Conservation (phyloP, 2,797 vertebrate species). For the Echiichthys vipera region DNA sequence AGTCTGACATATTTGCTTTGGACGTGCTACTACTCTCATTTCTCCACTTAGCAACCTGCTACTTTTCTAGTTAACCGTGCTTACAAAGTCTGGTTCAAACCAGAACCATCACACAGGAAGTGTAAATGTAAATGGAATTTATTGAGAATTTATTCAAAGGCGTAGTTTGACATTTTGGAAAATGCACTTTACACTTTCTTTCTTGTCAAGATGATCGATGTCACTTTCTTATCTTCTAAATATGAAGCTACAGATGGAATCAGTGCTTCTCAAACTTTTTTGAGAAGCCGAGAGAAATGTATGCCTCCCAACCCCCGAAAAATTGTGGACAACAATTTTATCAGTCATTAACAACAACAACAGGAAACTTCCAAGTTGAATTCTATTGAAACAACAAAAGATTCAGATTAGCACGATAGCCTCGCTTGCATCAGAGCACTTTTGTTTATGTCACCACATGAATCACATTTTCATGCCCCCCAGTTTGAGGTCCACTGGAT, state of each 20-base stretch:
- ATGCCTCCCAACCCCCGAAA: neutral
- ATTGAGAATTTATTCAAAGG: no score
- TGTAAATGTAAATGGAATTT: neutral
- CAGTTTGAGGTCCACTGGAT: neutral
- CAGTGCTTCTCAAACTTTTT: neutral
- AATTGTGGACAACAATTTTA: neutral
- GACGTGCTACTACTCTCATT: neutral
- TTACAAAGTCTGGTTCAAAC: neutral
- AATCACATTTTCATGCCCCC: neutral
- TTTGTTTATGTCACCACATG: neutral
- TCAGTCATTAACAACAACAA: no score
- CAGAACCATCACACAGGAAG: neutral
- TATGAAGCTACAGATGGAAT: neutral
- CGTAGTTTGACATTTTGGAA: neutral
- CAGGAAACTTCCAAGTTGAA: no score
- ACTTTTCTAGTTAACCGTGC: neutral
- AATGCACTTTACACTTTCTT: neutral
- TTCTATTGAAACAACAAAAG: neutral
- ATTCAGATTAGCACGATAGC: neutral
- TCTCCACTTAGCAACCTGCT: no score
- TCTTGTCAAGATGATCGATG: neutral
- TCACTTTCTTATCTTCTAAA: neutral
- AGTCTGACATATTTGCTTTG: neutral
- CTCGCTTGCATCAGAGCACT: no score
- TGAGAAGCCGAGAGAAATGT: neutral